Conservation (phyloP, 2,888 invertebrate genomes). For the Pegoplata infirma region DNA sequence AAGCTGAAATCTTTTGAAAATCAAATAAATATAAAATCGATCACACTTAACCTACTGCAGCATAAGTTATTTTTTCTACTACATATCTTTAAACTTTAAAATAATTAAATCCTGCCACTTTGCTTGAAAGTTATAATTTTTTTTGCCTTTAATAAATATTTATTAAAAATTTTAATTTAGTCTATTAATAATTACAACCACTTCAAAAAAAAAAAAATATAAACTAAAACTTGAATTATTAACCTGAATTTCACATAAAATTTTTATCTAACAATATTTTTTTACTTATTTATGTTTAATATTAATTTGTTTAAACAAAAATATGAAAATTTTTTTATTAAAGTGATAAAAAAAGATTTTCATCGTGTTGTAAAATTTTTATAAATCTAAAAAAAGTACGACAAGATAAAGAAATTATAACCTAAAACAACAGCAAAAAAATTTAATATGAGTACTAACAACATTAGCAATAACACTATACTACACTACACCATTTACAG, state of each 20-base stretch:
- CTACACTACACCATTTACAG: too few relatives aligned
- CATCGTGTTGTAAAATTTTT: not conserved
- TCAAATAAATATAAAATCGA: too few relatives aligned
- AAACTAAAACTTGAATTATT: too few relatives aligned
- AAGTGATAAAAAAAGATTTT: not conserved
- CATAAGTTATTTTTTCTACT: too few relatives aligned
- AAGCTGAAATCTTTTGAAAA: too few relatives aligned
- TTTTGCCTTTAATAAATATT: not conserved
- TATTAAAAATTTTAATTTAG: not conserved
- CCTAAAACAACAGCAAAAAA: not conserved
- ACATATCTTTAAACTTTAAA: not conserved
- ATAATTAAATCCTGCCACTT: not conserved
- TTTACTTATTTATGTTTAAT: not conserved
- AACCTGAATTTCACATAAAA: too few relatives aligned
- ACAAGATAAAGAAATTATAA: not conserved
- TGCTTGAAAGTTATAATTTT: not conserved
- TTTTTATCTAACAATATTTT: too few relatives aligned
- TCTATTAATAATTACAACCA: not conserved
- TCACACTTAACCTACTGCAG: too few relatives aligned
- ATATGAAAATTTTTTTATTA: not conserved
- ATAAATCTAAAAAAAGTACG: not conserved
- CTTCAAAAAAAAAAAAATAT: not conserved
- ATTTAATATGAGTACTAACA: too few relatives aligned
- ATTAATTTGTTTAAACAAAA: not conserved
- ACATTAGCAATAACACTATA: not conserved